Percentiles rank a stretch among this genome's conserved stretches.
phyloP scores from a whole-genome alignment of 2,888 invertebrate species.

The Liposcelis brunnea region DNA sequence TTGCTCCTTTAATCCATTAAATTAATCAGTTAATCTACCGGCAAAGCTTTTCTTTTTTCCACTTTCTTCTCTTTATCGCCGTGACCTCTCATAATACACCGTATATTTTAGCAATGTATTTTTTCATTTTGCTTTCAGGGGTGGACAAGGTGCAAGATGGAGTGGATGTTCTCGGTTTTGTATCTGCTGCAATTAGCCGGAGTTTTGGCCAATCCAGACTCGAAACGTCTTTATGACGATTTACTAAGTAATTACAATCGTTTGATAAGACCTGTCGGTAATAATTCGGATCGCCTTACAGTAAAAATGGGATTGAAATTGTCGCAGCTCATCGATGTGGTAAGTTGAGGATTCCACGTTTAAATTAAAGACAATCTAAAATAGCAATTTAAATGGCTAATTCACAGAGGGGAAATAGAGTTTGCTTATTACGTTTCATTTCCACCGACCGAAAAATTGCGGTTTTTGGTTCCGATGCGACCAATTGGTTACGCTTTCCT shows the following conservation, averaged over 20 bases:
- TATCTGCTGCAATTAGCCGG: conserved; percentile 25
- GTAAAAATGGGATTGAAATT: conserved; percentile 86
- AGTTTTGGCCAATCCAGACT: conserved; percentile 62
- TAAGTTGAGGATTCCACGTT: conserved; percentile 38
- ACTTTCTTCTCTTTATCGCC: too few species aligned
- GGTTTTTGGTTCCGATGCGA: too few species aligned
- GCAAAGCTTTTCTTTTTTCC: too few species aligned
- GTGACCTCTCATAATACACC: too few species aligned
- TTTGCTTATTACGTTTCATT: too few species aligned
- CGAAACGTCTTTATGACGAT: conserved; percentile 89
- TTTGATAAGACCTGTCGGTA: conserved; percentile 84
- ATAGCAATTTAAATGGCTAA: too few species aligned
- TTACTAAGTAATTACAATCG: conserved; percentile 89
- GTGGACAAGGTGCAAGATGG: conserved; percentile 76
- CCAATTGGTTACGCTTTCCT: too few species aligned
- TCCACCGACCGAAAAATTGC: too few species aligned
- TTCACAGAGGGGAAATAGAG: too few species aligned
- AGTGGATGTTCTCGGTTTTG: conserved; percentile 53
- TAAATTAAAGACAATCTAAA: background rate
- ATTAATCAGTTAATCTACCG: too few species aligned
- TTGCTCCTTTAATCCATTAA: too few species aligned
- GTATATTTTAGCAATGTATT: too few species aligned
- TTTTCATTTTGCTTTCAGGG: conserved; percentile 33
- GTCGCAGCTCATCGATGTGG: conserved; percentile 84
- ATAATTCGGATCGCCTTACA: conserved; percentile 83